These are phyloP conservation scores for Orientallactaga sibirica DNA, from an alignment of 2,797 vertebrate species.

Conservation along the genomic window DNA sequence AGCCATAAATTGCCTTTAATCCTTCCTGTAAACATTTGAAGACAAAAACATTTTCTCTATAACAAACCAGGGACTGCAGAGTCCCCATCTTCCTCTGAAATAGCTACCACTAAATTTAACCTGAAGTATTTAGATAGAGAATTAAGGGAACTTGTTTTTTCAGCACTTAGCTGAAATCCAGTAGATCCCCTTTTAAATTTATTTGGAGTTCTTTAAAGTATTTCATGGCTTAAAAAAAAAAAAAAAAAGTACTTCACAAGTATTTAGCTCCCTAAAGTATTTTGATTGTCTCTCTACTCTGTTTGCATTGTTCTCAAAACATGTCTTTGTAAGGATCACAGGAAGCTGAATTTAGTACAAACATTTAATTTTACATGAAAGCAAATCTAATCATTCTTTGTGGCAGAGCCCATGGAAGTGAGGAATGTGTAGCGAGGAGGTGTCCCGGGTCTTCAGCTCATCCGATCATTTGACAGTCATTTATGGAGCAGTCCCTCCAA, in stretches of 20 bases:
- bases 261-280: constrained; percentile 44
- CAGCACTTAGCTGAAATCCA: constrained; percentile 65
- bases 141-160: constrained; percentile 55
- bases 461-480: neutral
- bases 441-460: neutral
- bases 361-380: constrained; percentile 54
- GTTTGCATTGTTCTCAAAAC: constrained; percentile 57
- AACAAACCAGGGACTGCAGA: constrained; percentile 67
- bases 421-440: neutral
- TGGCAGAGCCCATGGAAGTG: neutral
- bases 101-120: constrained; percentile 75
- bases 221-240: constrained; percentile 39
- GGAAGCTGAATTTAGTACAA: constrained; percentile 28
- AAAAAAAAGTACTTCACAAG: neutral
- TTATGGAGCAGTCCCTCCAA: neutral
- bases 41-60: constrained; percentile 75
- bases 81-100: constrained; percentile 62
- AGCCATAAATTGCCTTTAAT: constrained; percentile 79
- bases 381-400: neutral
- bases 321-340: constrained; percentile 60
- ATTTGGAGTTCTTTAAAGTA: constrained; percentile 52
- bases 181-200: constrained; percentile 68
- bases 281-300: constrained; percentile 23
- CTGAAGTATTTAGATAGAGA: constrained; percentile 78
- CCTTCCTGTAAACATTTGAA: constrained; percentile 76